Evolutionary conservation across 2,113 vertebrate genomes (phyloP), one percentile per base, ranked within the genome.

Genomic region (Psephotus haematonotus): DNA sequence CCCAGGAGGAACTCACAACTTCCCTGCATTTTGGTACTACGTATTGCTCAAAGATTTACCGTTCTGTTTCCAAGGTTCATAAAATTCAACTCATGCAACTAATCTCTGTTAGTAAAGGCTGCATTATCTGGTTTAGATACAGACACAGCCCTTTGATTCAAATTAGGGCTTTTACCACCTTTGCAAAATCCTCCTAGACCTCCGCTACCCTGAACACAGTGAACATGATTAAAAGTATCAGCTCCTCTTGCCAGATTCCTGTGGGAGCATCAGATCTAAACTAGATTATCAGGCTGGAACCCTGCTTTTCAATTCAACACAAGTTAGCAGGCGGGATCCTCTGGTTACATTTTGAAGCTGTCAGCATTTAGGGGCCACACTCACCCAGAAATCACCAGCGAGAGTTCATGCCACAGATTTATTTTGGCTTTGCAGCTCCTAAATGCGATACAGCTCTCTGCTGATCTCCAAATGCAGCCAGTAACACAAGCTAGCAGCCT

Each of bases 211-310:
- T 67, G 35, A 85, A 87, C 59, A 72, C 62, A 57, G 69, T 4
- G 71, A 92, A 65, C 2, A 11, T 41, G 78, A 82, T 94, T 79
- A 59, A 67, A 95, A 95, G 57, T 87, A 91, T 76, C 70, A 44
- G 69, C 65, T 94, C 63, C 37, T 89, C 62, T 93, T 0, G 0
- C 52, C 86, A 84, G 82, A 92, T 70, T 92, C 83, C 80, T 27
- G 57, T 53, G 74, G 76, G 83, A 96, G 76, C 92, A 93, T 93
- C 90, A 84, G 27, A 82, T 91, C 90, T 95, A 76, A 96, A 96
- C 76, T 86, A 86, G 93, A 92, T 91, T 89, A 92, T 95, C 91
- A 63, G 39, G 60, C 62, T 76, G 79, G 95, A 95, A 0, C 41
- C 49, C 37, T 65, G 59, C 57, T 94, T 95, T 94, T 92, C 87